A percentile compares a stretch with the other conserved stretches of the same genome.
Evolutionary conservation across 2,113 vertebrate species (phyloP).

Genomic region (Psittacula cyanocephala): DNA sequence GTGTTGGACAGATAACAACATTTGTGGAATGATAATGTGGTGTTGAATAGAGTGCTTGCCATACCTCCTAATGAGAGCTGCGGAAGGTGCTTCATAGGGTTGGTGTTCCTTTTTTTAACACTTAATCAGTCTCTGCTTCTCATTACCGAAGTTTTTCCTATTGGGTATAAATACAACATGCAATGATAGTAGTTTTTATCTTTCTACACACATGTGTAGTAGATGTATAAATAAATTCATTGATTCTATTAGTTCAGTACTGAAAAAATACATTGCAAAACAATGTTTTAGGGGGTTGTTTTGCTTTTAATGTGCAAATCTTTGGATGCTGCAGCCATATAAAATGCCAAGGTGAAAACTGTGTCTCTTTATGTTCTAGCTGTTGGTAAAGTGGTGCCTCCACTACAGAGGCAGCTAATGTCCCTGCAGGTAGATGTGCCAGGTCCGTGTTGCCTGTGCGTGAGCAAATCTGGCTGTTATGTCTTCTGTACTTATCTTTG

Average conservation of each 20-base stretch:
- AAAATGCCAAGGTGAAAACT: not conserved
- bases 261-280: not conserved
- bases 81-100: not conserved
- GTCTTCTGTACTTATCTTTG: not conserved
- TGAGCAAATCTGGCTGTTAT: not conserved
- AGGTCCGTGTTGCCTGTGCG: accelerated
- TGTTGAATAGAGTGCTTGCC: not conserved
- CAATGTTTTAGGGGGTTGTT: not conserved
- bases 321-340: not conserved
- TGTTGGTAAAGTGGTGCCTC: not conserved
- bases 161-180: not conserved
- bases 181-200: accelerated
- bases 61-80: not conserved
- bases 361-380: accelerated
- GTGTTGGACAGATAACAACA: not conserved
- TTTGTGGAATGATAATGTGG: not conserved
- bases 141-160: not conserved
- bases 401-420: accelerated
- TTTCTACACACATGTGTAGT: not conserved
- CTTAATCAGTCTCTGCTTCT: not conserved
- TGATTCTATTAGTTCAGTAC: not conserved
- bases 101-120: not conserved
- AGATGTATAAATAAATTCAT: not conserved
- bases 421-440: not conserved
- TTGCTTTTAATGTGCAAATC: not conserved